Conservation (phyloP, 1,140 invertebrate genomes). For the Penaeus japonicus region DNA sequence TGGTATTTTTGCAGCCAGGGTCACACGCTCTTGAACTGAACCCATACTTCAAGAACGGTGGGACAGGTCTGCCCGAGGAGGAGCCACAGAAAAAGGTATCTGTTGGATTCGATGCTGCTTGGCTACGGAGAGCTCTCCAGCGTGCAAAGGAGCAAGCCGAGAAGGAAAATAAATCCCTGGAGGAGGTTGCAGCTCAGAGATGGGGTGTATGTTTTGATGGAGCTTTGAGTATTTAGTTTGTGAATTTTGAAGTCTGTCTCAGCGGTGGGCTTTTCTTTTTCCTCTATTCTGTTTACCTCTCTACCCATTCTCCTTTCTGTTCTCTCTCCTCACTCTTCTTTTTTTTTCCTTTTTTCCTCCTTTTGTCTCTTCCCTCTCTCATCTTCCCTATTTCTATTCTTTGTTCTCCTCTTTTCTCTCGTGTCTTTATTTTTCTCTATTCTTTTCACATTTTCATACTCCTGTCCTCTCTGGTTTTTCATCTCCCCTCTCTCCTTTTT, state of each 20-base stretch:
- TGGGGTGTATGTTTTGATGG: conserved; percentile 66
- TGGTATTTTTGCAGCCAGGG: conserved; percentile 66
- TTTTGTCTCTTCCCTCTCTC: not conserved
- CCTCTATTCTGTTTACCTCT: not conserved
- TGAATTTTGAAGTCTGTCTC: not conserved
- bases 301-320: not conserved
- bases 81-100: conserved; percentile 43
- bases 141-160: conserved; percentile 71
- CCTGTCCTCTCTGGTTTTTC: no score
- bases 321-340: not conserved
- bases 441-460: no score
- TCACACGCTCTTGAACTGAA: conserved; percentile 83
- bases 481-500: not conserved
- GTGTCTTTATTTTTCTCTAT: no score
- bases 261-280: not conserved
- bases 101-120: conserved; percentile 64
- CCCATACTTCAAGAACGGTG: conserved; percentile 91
- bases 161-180: conserved; percentile 68
- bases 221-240: not conserved
- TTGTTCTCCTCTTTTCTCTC: no score
- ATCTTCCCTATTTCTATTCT: no score
- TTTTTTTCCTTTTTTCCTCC: not conserved
- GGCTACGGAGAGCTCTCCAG: conserved; percentile 70
- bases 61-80: conserved; percentile 76
- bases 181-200: conserved; percentile 72